These are phyloP conservation scores for Siniperca knerii DNA, from an alignment of 2,113 vertebrate genomes.

Conservation along the genomic window DNA sequence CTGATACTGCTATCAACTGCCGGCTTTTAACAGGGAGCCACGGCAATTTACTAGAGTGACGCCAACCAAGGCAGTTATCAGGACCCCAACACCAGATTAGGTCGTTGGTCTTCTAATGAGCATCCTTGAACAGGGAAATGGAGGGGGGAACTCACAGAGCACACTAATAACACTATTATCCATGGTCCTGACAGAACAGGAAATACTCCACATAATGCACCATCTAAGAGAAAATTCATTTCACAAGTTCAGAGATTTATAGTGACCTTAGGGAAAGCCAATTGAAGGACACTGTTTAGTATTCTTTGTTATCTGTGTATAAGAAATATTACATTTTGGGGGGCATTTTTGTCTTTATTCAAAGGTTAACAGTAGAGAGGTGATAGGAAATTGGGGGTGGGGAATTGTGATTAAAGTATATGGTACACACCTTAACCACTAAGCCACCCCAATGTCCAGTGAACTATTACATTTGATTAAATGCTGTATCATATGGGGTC, in stretches of 20 bases:
- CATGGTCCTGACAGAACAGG: slow-evolving; percentile 58
- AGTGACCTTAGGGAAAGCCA: not conserved
- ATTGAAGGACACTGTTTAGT: not conserved
- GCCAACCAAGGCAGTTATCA: slow-evolving; percentile 87
- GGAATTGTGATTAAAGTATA: not conserved
- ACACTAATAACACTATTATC: slow-evolving; percentile 73
- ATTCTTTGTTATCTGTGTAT: not conserved
- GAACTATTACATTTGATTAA: not conserved
- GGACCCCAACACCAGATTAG: slow-evolving; percentile 86
- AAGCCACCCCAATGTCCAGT: not conserved
- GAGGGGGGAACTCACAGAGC: slow-evolving; percentile 43
- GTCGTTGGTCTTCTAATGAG: slow-evolving; percentile 83
- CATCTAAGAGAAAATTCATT: slow-evolving; percentile 39
- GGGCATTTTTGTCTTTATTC: not conserved
- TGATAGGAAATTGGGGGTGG: not conserved
- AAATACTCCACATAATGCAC: slow-evolving; percentile 60
- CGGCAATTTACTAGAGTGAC: slow-evolving; percentile 88
- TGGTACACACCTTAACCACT: not conserved
- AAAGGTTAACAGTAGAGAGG: not conserved
- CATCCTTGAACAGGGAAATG: slow-evolving; percentile 79
- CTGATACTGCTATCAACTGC: slow-evolving; percentile 90
- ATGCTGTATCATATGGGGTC: not conserved
- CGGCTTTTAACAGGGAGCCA: slow-evolving; percentile 88
- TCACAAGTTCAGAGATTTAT: slow-evolving; percentile 32
- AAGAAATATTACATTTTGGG: not conserved